phyloP scores from a whole-genome alignment of 2,888 invertebrate species.

The Norana najaformis region DNA sequence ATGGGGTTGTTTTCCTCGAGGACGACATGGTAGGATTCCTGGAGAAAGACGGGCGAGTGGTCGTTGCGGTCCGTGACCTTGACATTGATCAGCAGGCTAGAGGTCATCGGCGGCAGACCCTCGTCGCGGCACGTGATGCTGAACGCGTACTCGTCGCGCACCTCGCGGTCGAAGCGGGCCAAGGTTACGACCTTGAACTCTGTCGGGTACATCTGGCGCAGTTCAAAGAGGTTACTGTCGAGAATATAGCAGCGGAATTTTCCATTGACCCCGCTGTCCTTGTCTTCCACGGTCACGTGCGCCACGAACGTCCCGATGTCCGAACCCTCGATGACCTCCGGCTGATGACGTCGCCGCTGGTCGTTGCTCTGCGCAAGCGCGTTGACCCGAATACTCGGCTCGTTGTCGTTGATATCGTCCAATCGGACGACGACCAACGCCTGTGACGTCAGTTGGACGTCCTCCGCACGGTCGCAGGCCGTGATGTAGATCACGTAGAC shows the following conservation, averaged over 20 bases:
- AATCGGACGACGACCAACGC: constrained; percentile 19
- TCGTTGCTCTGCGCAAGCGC: constrained; percentile 2
- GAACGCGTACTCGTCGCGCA: constrained; percentile 87
- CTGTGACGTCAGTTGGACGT: constrained; percentile 16
- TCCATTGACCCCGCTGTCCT: constrained; percentile 34
- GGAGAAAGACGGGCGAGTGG: constrained; percentile 33
- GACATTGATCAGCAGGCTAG: constrained; percentile 62
- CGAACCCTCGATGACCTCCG: constrained; percentile 33
- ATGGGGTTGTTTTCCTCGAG: constrained; percentile 79
- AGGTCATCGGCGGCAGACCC: constrained; percentile 39
- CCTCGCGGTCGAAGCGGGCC: constrained; percentile 84
- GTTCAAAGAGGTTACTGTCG: constrained; percentile 27
- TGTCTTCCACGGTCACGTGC: constrained; percentile 32
- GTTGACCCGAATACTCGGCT: constrained; percentile 27
- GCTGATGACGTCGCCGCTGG: background rate
- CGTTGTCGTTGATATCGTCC: constrained; percentile 33
- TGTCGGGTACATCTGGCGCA: constrained; percentile 17
- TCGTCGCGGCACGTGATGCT: constrained; percentile 67
- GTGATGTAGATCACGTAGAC: constrained; percentile 38
- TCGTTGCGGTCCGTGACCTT: constrained; percentile 37
- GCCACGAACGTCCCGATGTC: constrained; percentile 35
- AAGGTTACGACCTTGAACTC: constrained; percentile 71
- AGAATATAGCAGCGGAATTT: constrained; percentile 31
- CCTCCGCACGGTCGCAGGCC: constrained; percentile 30
- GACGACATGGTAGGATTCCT: constrained; percentile 66